phyloP scores from a whole-genome alignment of 2,888 invertebrate genomes.

The Capitulum mitella region DNA sequence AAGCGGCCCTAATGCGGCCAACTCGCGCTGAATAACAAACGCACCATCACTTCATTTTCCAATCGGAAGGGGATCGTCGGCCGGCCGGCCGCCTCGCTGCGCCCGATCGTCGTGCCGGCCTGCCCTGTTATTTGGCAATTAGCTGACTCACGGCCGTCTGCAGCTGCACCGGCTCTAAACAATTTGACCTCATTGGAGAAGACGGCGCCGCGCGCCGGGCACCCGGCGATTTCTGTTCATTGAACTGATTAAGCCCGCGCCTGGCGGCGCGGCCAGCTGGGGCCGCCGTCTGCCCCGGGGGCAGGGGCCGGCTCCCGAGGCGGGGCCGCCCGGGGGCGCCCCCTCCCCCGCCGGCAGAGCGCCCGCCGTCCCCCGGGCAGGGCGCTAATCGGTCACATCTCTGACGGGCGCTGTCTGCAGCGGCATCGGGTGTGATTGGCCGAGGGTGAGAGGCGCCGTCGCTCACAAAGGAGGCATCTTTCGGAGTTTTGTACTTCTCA shows the following conservation, averaged over 20 bases:
- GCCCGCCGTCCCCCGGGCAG: too few species aligned
- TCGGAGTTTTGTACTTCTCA: too few species aligned
- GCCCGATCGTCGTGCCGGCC: not conserved
- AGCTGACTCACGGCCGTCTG: slow-evolving; percentile 1
- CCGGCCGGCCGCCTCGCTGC: not conserved
- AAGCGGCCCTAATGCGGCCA: not conserved
- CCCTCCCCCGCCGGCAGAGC: too few species aligned
- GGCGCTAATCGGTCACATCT: too few species aligned
- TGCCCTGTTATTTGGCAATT: slow-evolving; percentile 1
- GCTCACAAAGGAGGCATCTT: too few species aligned
- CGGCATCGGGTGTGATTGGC: too few species aligned
- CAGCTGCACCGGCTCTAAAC: slow-evolving; percentile 7
- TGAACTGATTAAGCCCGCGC: not conserved
- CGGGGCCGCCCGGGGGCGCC: not conserved
- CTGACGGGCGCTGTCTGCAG: too few species aligned
- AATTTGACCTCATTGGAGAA: slow-evolving; percentile 18
- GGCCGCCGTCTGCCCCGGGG: not conserved
- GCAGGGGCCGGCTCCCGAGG: not conserved
- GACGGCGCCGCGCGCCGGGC: not conserved
- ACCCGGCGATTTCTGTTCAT: slow-evolving; percentile 5
- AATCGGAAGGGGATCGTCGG: not conserved
- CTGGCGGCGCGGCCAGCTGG: not conserved
- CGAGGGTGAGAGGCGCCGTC: too few species aligned
- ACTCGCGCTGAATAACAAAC: not conserved
- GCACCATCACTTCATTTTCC: slow-evolving; percentile 8